Conservation (phyloP, 2,797 vertebrate species). For the Morus bassanus region DNA sequence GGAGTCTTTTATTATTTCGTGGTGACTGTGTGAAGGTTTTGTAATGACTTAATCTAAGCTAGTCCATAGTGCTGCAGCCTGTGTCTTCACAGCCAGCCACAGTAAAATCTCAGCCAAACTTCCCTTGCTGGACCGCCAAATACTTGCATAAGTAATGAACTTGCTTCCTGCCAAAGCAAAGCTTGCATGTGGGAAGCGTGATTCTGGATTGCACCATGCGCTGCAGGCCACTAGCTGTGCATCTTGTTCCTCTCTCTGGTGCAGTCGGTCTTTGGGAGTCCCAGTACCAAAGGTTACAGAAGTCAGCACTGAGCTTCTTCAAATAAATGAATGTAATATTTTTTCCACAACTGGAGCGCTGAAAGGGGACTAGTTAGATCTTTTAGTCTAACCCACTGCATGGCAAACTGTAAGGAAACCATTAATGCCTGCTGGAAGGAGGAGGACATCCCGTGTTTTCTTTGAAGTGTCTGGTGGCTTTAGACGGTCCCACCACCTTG, state of each 20-base stretch:
- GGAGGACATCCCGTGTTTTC: neutral
- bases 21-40: neutral
- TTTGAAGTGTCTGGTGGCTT: neutral
- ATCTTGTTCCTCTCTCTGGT: neutral
- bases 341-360: neutral
- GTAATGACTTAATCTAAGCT: neutral
- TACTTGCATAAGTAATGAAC: neutral
- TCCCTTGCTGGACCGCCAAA: neutral
- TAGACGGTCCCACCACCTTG: neutral
- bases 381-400: neutral
- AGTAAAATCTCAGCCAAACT: neutral
- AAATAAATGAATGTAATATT: neutral
- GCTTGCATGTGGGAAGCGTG: neutral
- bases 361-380: neutral
- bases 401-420: neutral
- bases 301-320: neutral
- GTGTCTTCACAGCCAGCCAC: neutral
- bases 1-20: neutral
- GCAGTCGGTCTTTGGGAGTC: neutral
- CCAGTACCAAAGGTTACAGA: neutral
- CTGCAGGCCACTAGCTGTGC: neutral
- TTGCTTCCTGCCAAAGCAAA: neutral
- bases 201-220: neutral
- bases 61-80: neutral
- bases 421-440: neutral